phyloP scores from a whole-genome alignment of 2,113 vertebrate genomes.

The Poeciliopsis turrubarensis region DNA sequence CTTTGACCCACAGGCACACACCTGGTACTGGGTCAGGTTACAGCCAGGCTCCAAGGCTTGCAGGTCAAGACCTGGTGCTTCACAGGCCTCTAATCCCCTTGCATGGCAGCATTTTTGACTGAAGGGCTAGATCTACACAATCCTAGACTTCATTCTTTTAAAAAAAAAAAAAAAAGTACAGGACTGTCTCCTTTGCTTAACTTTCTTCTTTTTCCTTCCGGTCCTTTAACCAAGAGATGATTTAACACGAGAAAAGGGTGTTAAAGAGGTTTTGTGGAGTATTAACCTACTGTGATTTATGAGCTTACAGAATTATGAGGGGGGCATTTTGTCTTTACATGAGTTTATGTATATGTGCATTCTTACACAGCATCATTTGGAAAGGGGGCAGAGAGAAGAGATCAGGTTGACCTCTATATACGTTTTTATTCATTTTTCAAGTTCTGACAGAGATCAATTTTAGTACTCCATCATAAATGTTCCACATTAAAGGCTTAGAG shows the following conservation, averaged over 20 bases:
- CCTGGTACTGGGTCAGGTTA: constrained; percentile 95
- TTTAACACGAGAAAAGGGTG: constrained; percentile 78
- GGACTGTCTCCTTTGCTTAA: constrained; percentile 43
- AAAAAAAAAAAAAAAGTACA: constrained; percentile 66
- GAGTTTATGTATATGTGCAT: constrained; percentile 48
- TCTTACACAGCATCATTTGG: constrained; percentile 16
- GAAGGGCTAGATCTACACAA: constrained; percentile 64
- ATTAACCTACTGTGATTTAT: constrained; percentile 79
- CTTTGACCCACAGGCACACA: constrained; percentile 93
- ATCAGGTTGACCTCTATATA: constrained; percentile 10
- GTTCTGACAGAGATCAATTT: constrained; percentile 36
- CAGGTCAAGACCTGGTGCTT: constrained; percentile 90
- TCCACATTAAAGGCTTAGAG: constrained; percentile 19
- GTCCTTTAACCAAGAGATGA: constrained; percentile 69
- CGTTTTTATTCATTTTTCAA: constrained; percentile 33
- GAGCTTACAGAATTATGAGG: constrained; percentile 76
- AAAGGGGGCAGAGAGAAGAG: constrained; percentile 6
- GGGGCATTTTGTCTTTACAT: constrained; percentile 70
- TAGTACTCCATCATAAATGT: constrained; percentile 27
- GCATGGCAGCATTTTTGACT: constrained; percentile 80
- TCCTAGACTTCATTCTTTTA: constrained; percentile 58
- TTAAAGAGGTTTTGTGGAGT: constrained; percentile 72
- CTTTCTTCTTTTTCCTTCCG: constrained; percentile 45
- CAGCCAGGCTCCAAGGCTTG: constrained; percentile 82
- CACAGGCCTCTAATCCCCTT: constrained; percentile 82